phyloP scores from a whole-genome alignment of 2,888 invertebrate species.

The Hoplodrina ambigua region DNA sequence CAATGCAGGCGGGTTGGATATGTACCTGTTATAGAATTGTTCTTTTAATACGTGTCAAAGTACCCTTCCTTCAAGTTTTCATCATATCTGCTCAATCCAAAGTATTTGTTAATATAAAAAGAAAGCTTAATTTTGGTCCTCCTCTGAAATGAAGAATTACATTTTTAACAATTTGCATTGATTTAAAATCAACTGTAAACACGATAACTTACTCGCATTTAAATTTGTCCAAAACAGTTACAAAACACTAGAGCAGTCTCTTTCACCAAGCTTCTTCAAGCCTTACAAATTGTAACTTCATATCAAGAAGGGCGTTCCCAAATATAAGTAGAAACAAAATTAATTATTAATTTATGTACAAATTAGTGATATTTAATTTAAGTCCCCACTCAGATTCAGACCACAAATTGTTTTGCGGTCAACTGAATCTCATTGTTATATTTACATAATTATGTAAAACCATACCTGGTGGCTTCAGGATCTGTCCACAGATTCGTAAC shows the following conservation, averaged over 20 bases:
- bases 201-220: background rate
- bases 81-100: background rate
- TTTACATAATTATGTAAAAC: slow-evolving; percentile 3
- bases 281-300: background rate
- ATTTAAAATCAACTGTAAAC: background rate
- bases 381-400: slow-evolving; percentile 5
- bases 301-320: background rate
- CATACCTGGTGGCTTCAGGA: slow-evolving; percentile 59
- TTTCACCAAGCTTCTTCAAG: slow-evolving; percentile 1
- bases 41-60: background rate
- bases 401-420: slow-evolving; percentile 34
- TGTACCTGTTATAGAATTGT: slow-evolving; percentile 37
- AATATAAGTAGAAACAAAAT: slow-evolving; percentile 18
- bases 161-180: no score
- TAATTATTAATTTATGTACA: slow-evolving; percentile 25
- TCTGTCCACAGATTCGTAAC: slow-evolving; percentile 53
- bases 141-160: background rate
- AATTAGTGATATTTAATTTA: slow-evolving; percentile 36
- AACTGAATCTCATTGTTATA: background rate
- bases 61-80: no score
- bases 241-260: background rate
- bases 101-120: background rate
- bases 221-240: slow-evolving; percentile 3
- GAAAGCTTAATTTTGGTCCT: background rate
- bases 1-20: slow-evolving; percentile 47